phyloP scores from a whole-genome alignment of 2,797 vertebrate species.

The Cuculus canorus region DNA sequence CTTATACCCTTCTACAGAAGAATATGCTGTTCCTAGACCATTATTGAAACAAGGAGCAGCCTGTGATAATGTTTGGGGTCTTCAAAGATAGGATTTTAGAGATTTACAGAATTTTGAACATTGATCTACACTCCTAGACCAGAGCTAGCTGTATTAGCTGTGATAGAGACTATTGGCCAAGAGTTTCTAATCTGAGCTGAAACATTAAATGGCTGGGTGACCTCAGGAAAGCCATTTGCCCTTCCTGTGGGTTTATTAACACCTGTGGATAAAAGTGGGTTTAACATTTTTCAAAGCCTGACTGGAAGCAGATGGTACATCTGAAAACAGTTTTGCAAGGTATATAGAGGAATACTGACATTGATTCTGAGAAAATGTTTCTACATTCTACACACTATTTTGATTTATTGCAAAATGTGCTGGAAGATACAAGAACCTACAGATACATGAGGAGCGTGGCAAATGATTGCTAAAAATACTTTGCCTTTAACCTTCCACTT shows the following conservation, averaged over 20 bases:
- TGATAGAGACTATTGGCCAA: not conserved
- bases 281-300: constrained; percentile 32
- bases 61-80: not conserved
- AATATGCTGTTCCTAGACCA: not conserved
- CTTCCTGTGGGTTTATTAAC: not conserved
- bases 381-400: not conserved
- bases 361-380: not conserved
- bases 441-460: accelerated
- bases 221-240: constrained; percentile 18
- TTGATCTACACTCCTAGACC: not conserved
- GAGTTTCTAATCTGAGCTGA: constrained; percentile 28
- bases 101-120: not conserved
- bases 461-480: not conserved
- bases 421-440: not conserved
- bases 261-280: not conserved
- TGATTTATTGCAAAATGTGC: not conserved
- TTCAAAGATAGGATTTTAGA: not conserved
- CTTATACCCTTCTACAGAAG: not conserved
- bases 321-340: not conserved
- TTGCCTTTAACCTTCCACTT: not conserved
- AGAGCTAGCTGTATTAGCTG: not conserved
- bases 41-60: not conserved
- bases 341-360: not conserved
- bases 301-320: constrained; percentile 36
- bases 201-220: constrained; percentile 4